Percentiles rank a stretch among this genome's conserved stretches.
phyloP scores from a whole-genome alignment of 1,140 invertebrate genomes.

The Ostrea edulis region DNA sequence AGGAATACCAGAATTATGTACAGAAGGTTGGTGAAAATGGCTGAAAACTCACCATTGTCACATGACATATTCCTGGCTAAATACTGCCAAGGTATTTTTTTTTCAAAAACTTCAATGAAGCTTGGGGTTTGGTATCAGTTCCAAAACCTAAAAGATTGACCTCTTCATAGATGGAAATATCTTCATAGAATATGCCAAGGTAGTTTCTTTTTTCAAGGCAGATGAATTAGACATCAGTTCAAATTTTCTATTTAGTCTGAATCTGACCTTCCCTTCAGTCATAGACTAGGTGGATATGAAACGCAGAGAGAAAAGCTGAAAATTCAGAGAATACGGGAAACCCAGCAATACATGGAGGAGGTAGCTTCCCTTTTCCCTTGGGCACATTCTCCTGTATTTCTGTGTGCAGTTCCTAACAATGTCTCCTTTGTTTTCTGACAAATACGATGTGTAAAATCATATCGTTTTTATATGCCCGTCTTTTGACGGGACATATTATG shows the following conservation, averaged over 20 bases:
- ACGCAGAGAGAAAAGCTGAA: slow-evolving; percentile 21
- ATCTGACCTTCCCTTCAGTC: slow-evolving; percentile 7
- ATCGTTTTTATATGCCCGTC: no score
- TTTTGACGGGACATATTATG: no score
- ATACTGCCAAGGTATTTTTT: no score
- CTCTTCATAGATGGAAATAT: no score
- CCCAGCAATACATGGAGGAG: slow-evolving; percentile 1
- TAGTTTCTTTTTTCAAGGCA: no score
- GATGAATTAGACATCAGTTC: no score
- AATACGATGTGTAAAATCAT: no score
- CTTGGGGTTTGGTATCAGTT: no score
- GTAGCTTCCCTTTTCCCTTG: neutral
- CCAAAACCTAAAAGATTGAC: no score
- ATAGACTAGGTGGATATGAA: slow-evolving; percentile 22
- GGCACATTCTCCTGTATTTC: neutral
- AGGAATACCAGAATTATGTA: slow-evolving; percentile 22
- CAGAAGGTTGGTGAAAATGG: slow-evolving; percentile 22
- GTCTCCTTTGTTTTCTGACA: neutral
- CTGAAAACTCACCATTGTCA: neutral
- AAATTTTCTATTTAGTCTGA: neutral
- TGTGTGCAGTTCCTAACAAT: neutral
- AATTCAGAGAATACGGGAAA: neutral
- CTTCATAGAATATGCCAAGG: no score
- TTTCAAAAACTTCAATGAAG: no score
- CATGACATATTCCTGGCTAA: no score